Conservation (phyloP, 2,113 vertebrate genomes). For the Archocentrus centrarchus region DNA sequence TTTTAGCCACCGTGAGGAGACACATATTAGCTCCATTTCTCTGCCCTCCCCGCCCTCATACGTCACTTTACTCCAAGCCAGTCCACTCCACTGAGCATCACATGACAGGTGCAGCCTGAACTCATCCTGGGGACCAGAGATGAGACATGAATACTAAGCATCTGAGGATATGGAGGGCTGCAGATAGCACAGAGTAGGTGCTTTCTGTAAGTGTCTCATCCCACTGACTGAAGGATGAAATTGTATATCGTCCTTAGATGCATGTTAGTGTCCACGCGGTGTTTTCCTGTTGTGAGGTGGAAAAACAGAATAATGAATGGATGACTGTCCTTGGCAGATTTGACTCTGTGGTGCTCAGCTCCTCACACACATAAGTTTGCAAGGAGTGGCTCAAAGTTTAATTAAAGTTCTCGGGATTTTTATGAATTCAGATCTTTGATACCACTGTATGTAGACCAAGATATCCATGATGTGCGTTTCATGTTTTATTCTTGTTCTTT, state of each 20-base stretch:
- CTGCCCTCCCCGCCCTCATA: constrained; percentile 42
- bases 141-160: constrained; percentile 56
- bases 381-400: too few relatives aligned
- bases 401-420: neutral
- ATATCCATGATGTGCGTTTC: neutral
- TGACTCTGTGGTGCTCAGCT: too few relatives aligned
- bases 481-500: neutral
- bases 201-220: constrained; percentile 8
- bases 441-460: neutral
- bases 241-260: constrained; percentile 1
- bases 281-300: neutral
- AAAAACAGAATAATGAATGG: neutral
- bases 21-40: constrained; percentile 59
- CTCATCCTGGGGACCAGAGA: constrained; percentile 16
- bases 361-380: too few relatives aligned
- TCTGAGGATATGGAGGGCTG: constrained; percentile 19
- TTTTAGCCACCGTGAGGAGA: constrained; percentile 66
- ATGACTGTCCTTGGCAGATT: neutral
- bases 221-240: neutral
- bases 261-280: neutral
- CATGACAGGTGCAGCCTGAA: constrained; percentile 61
- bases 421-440: neutral
- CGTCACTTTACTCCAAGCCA: constrained; percentile 62
- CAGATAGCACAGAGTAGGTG: neutral
- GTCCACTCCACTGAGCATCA: constrained; percentile 30